Evolutionary conservation across 2,888 invertebrate genomes (phyloP).

Genomic region (Orthosia cruda): DNA sequence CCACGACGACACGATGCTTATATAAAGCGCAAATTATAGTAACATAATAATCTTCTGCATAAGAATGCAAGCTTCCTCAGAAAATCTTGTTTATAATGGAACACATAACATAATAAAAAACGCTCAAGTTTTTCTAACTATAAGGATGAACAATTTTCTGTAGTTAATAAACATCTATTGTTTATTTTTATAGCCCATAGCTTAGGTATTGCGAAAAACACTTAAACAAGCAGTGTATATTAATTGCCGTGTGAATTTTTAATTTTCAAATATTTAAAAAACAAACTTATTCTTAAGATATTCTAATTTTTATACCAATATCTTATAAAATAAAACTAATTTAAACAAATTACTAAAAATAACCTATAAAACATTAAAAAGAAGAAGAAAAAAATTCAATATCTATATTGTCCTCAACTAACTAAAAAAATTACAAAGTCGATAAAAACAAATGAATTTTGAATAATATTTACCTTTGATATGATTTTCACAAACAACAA

Average conservation of each 20-base stretch:
- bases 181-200: neutral
- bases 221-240: neutral
- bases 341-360: neutral
- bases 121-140: constrained; percentile 4
- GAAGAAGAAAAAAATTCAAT: neutral
- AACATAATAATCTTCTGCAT: neutral
- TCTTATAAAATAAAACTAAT: neutral
- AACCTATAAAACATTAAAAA: no score
- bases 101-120: constrained; percentile 7
- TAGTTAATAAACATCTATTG: neutral
- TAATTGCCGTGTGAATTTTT: neutral
- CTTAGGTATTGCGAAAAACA: neutral
- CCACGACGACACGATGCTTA: neutral
- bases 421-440: neutral
- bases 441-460: constrained; percentile 1
- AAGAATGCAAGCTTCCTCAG: neutral
- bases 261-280: neutral
- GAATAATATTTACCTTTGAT: constrained; percentile 49
- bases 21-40: neutral
- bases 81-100: neutral
- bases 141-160: neutral
- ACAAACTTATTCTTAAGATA: neutral
- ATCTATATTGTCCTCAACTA: neutral
- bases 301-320: neutral
- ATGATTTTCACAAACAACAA: constrained; percentile 37